Base-by-base conservation (phyloP, 2,888 invertebrate genomes). In the Omphaloscelis lunosa region DNA sequence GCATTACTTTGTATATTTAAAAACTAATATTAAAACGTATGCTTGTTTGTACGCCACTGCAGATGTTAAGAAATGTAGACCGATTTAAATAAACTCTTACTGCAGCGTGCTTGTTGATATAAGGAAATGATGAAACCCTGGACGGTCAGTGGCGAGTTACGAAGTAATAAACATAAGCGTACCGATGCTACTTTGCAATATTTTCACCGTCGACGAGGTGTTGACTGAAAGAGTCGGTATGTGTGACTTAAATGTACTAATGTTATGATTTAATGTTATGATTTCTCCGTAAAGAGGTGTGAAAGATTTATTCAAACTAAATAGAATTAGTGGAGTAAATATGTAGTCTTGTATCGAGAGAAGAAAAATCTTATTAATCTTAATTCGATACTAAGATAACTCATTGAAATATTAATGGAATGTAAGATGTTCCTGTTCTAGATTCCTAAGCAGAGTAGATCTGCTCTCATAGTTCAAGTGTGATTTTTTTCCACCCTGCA, bases 1-100 rank as follows among this genome's bases (percentile, higher is more conserved):
- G 77, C 88, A 88, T 81, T 87, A 88, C 81, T 82, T 80, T 76
- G 84, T 87, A 72, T 83, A 82, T 88, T 84, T 83, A 80, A 86
- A 77, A 79, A 83, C 79, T 79, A 77, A 82, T 78, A 84, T 69
- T 78, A 77, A 76, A 88, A 75, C 71, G 70, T 75, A 12, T 66
- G 72, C 82, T 84, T 83, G 78, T 88, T 87, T 76, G 78, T 83
- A 81, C 75, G 69, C 74, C 78, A 80, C 77, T 89, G 88, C 88
- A 88, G 86, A 84, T 86, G 87, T 69, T 75, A 70, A 79, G 67
- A 75, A 80, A 87, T 77, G 72, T 75, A 66, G 79, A 72, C 39
- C 68, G 56, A 79, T 75, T 83, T 79, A 87, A 82, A 87, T 85
- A 87, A 88, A 84, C 82, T 86, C 63, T 77, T 73, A 62, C 73